Percentiles rank a stretch among this genome's conserved stretches.
Conservation (phyloP, 2,113 vertebrate genomes). For the Callipepla californica region DNA sequence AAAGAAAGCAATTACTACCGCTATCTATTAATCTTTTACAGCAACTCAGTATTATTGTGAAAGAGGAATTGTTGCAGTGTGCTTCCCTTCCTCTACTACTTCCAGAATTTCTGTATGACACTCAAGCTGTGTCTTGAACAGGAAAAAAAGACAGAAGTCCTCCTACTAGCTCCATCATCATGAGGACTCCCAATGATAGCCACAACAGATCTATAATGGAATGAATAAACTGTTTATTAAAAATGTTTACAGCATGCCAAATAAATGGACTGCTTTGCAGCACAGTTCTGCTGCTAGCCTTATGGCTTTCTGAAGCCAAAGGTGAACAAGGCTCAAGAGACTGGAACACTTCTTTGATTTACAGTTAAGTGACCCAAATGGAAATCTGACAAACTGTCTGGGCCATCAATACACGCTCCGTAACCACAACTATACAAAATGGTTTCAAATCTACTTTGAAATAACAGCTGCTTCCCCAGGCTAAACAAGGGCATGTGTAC, state of each 20-base stretch:
- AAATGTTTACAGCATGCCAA: neutral
- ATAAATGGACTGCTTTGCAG: neutral
- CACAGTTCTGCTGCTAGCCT: neutral
- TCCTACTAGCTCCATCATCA: neutral
- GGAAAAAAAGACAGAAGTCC: neutral
- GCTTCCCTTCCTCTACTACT: neutral
- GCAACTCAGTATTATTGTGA: neutral
- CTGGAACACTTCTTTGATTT: neutral
- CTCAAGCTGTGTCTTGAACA: no score
- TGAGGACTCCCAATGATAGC: neutral
- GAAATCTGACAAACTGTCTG: neutral
- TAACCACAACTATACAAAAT: neutral
- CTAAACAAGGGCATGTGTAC: accelerated
- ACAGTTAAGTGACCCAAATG: neutral
- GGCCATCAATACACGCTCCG: neutral
- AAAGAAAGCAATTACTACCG: neutral
- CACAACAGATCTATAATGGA: neutral
- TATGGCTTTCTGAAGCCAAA: neutral
- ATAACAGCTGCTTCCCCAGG: neutral
- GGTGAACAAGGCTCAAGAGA: neutral
- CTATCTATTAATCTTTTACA: neutral
- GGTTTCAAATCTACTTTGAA: neutral
- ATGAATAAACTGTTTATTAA: neutral
- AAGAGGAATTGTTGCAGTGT: neutral
- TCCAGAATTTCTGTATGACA: neutral